These are phyloP conservation scores for Clytia hemisphaerica DNA, from an alignment of 30 jellyfish, hydroid and myxozoan species.

Conservation along the genomic window DNA sequence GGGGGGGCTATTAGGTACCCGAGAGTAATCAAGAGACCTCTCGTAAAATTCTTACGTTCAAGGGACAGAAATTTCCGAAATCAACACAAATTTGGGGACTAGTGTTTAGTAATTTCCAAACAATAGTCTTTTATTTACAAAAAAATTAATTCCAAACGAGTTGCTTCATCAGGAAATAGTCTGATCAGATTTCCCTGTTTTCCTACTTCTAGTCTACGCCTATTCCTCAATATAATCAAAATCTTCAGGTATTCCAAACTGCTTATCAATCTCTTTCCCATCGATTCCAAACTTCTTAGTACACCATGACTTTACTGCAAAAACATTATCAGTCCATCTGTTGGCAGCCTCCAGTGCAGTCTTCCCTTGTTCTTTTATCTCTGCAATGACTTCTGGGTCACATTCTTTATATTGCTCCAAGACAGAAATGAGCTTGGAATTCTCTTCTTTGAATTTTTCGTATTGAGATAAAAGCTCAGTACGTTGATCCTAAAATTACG, in stretches of 20 bases:
- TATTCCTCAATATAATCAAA: constrained; percentile 69
- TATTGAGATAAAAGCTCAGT: constrained; percentile 27
- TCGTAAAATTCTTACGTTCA: too few species aligned
- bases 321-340: constrained; percentile 97
- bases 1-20: too few species aligned
- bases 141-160: too few species aligned
- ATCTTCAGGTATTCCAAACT: constrained; percentile 96
- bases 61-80: too few species aligned
- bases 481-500: constrained; percentile 81
- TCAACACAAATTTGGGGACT: too few species aligned
- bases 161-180: too few species aligned
- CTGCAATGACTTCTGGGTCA: constrained; percentile 88
- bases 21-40: too few species aligned
- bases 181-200: too few species aligned
- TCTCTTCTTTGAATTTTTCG: constrained; percentile 36
- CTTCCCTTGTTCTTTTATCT: constrained; percentile 36
- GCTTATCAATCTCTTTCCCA: constrained; percentile 60
- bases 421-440: constrained; percentile 22
- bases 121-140: too few species aligned
- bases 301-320: constrained; percentile 85
- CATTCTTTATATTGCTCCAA: constrained; percentile 75
- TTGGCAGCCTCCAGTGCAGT: constrained; percentile 86
- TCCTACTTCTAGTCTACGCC: too few species aligned
- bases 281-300: constrained; percentile 74
- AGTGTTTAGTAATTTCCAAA: too few species aligned